Base-by-base conservation (phyloP, 2,888 invertebrate genomes). In the Drosophila macrospina region DNA sequence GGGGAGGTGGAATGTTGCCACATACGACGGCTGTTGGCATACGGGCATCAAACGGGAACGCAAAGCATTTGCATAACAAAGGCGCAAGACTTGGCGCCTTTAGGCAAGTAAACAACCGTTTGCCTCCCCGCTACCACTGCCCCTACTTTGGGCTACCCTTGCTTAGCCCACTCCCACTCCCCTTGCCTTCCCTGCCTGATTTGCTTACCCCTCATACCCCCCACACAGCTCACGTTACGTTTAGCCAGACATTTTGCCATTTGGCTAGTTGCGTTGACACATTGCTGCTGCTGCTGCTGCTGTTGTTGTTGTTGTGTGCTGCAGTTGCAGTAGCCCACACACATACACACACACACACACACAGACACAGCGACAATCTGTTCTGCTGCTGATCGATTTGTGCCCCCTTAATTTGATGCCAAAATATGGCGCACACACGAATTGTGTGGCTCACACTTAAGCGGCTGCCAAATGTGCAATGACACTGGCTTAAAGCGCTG, bases 21-120 rank as follows among this genome's bases (percentile, higher is more conserved):
- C 60, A 74, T 62, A 55, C 56, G 62, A 42, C 15, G 69, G 63
- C 60, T 62, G 55, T 57, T 48, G 34, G 47, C 56, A 50, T 45
- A 57, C 54, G 60, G 63, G 71, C 73, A 47, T 56, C 56, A 67
- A 47, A 47, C 16, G 54, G 78, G 54, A 77, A 74, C 67, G 62
- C 67, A 51, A 52, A 66, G 51, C 55, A 86, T 84, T 84, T 85
- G 74, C 88, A 84, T 82, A 85, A 87, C 79, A 84, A 84, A 81
- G 88, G 79, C 82, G 86, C 82, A 85, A 79, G 85, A 67, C 50
- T 76, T 76, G 88, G 76, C 87, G 85, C 87, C 87, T 68, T 59
- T 41, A 72, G 80, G 78, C 82, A 57, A 85, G 68, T 74, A 74
- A 74, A 78, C 69, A 78, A 67, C 55, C n/a, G n/a, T n/a, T n/a